phyloP scores from a whole-genome alignment of 1,140 invertebrate species.

The Psilanteris sp. region DNA sequence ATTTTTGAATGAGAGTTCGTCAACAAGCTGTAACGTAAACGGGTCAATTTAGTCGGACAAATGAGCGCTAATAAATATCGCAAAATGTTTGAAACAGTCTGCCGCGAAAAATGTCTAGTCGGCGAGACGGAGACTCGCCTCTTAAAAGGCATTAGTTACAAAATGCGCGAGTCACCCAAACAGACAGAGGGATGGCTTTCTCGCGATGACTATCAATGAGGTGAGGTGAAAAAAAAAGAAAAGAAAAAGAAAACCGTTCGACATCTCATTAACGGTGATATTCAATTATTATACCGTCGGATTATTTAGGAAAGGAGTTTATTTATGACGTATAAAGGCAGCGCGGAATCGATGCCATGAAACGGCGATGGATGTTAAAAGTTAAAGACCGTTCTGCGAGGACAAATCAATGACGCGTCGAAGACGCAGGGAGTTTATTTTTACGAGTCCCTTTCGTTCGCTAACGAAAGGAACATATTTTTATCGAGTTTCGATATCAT shows the following conservation, averaged over 20 bases:
- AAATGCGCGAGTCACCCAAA: conserved; percentile 42
- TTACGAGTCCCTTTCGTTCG: conserved; percentile 25
- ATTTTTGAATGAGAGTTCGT: no score
- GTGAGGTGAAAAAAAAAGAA: no score
- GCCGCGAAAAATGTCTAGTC: no score
- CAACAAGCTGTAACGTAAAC: background rate
- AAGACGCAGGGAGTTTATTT: conserved; percentile 22
- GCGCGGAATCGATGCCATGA: conserved; percentile 33
- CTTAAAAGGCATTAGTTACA: conserved; percentile 22
- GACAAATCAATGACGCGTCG: conserved; percentile 21
- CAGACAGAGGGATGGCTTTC: conserved; percentile 27
- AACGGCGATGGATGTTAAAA: conserved; percentile 34
- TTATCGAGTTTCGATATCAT: conserved; percentile 46
- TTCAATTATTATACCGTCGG: background rate
- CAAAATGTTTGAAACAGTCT: no score
- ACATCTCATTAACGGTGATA: no score
- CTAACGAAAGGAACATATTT: conserved; percentile 18
- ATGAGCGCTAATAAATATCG: no score
- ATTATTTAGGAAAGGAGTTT: conserved; percentile 23
- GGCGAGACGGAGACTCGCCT: no score
- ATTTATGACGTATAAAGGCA: conserved; percentile 48
- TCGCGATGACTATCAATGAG: no score
- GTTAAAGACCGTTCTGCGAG: conserved; percentile 26
- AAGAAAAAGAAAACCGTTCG: no score
- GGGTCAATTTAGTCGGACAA: no score